Conservation (phyloP, 1,140 invertebrate genomes). For the Solenopsis invicta region DNA sequence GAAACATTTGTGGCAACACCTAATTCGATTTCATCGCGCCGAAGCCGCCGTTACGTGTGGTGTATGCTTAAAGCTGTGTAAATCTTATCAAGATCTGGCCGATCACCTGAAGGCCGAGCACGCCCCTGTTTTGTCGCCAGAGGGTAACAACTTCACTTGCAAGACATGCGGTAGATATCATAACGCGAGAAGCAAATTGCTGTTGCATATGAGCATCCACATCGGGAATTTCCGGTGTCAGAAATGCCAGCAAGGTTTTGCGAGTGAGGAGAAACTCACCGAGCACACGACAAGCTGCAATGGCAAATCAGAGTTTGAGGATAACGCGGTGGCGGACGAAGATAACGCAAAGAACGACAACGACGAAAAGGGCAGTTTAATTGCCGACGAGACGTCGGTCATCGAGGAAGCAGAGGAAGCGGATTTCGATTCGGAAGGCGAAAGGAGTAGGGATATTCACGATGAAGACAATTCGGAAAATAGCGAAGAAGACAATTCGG, state of each 20-base stretch:
- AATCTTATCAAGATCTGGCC: constrained; percentile 86
- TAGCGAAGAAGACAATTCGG: constrained; percentile 57
- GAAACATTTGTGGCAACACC: constrained; percentile 89
- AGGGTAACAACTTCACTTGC: constrained; percentile 89
- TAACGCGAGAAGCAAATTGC: constrained; percentile 88
- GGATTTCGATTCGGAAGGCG: constrained; percentile 80
- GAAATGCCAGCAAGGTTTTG: constrained; percentile 82
- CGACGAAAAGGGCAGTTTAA: constrained; percentile 78
- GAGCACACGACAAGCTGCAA: constrained; percentile 81
- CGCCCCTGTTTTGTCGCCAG: constrained; percentile 86
- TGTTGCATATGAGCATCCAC: constrained; percentile 88
- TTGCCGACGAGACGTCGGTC: constrained; percentile 76
- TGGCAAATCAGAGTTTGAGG: constrained; percentile 72
- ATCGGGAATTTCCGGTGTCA: constrained; percentile 84
- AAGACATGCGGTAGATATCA: constrained; percentile 88
- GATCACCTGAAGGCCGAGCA: constrained; percentile 87
- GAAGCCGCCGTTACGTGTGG: constrained; percentile 89
- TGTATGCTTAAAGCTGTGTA: constrained; percentile 88
- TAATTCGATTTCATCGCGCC: constrained; percentile 88
- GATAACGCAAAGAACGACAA: constrained; percentile 73
- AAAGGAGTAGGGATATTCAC: constrained; percentile 54
- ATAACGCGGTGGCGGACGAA: constrained; percentile 52
- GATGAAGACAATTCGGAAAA: constrained; percentile 58
- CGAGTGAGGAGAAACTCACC: constrained; percentile 80
- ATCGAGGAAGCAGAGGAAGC: constrained; percentile 73